A percentile compares a stretch with the other conserved stretches of the same genome.
Evolutionary conservation across 2,888 invertebrate species (phyloP).

Genomic region (Acleris holmiana): DNA sequence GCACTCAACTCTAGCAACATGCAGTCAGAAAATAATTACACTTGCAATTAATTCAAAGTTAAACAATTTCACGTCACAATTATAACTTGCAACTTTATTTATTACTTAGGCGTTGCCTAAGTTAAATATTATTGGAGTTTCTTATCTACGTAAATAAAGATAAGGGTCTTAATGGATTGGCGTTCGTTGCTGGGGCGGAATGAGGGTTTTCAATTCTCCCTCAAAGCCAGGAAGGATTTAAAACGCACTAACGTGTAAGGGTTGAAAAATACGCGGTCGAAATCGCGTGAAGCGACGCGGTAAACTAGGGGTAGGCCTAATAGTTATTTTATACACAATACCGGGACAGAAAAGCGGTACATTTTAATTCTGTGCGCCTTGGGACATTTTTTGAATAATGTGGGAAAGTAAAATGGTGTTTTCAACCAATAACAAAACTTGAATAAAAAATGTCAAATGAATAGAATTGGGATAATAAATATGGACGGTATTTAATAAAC

Average conservation of each 20-base stretch:
- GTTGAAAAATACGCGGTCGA: constrained; percentile 15
- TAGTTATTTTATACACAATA: constrained; percentile 29
- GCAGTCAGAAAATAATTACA: constrained; percentile 22
- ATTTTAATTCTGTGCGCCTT: constrained; percentile 11
- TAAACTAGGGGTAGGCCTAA: constrained; percentile 20
- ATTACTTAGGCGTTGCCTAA: constrained; percentile 37
- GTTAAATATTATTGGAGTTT: constrained; percentile 44
- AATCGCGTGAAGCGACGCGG: constrained; percentile 25
- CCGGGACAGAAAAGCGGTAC: constrained; percentile 12
- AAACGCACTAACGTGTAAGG: constrained; percentile 17
- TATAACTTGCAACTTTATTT: constrained; percentile 20
- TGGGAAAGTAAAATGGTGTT: background rate
- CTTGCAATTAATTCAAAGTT: constrained; percentile 25
- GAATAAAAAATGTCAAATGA: no score
- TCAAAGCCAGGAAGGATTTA: constrained; percentile 30
- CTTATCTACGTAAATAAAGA: constrained; percentile 39
- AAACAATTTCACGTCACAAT: constrained; percentile 20
- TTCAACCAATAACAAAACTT: no score
- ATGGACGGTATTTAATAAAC: no score
- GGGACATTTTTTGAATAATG: background rate
- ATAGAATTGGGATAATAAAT: no score
- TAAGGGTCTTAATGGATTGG: constrained; percentile 47
- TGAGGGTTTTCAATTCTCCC: constrained; percentile 37
- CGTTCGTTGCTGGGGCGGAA: constrained; percentile 22
- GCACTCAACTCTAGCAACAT: constrained; percentile 2